Percentiles rank a stretch among this genome's conserved stretches.
Conservation (phyloP, 2,113 vertebrate species). For the Gobiocypris rarus region DNA sequence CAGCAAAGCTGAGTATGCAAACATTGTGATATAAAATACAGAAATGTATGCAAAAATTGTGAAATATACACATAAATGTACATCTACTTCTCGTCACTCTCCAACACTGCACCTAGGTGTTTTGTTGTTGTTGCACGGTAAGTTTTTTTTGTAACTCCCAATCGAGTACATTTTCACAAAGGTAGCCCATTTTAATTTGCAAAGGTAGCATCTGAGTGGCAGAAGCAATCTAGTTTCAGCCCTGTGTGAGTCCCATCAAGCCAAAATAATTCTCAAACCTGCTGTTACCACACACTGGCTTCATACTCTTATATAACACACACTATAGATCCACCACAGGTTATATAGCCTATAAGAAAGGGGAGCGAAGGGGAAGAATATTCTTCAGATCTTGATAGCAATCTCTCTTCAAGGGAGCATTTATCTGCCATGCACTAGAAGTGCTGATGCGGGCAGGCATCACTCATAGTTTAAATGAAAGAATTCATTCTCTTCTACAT, state of each 20-base stretch:
- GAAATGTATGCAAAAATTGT: neutral
- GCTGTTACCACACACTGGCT: neutral
- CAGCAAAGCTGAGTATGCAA: neutral
- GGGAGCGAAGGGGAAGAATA: neutral
- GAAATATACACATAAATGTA: no score
- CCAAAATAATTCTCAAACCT: constrained; percentile 16
- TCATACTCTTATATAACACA: constrained; percentile 9
- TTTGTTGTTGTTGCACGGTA: neutral
- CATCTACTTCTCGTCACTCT: neutral
- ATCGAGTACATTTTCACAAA: neutral
- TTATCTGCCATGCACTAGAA: constrained; percentile 12
- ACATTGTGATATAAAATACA: neutral
- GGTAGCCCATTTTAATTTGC: neutral
- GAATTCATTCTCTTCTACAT: constrained; percentile 5
- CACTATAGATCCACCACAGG: constrained; percentile 7
- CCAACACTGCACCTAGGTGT: neutral
- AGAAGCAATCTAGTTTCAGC: neutral
- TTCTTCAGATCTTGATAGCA: constrained; percentile 26
- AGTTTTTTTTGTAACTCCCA: neutral
- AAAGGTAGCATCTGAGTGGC: neutral
- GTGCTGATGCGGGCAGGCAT: neutral
- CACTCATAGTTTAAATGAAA: neutral
- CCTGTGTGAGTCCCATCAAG: neutral
- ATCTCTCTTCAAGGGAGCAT: constrained; percentile 7
- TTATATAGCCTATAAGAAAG: neutral